Evolutionary conservation across 2,888 invertebrate genomes (phyloP), one percentile per base, ranked within the genome.

Genomic region (Platycheirus albimanus): DNA sequence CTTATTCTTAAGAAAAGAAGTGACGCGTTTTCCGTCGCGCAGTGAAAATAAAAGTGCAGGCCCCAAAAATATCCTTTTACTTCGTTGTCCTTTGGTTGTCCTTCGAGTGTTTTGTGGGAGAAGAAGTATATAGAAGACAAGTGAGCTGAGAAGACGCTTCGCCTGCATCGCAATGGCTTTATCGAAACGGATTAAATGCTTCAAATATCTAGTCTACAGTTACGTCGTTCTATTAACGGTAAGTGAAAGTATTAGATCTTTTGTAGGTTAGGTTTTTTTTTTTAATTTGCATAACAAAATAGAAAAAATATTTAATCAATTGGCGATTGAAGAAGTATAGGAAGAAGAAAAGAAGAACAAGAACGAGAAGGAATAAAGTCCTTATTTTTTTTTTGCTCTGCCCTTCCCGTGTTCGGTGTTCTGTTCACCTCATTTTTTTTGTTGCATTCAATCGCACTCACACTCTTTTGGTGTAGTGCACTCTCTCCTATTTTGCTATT

Each of bases 181-280:
- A 86, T 87, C 90, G 49, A 90, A 90, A 88, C 87, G 90, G 85
- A 90, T 90, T 72, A 90, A 91, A 87, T 91, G 90, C 87, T 90
- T 90, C 86, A 91, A 90, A 87, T 90, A 90, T 86, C 88, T 90
- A 75, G 91, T 90, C 86, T 90, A 90, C 86, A 90, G 90, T 87
- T 90, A 90, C 86, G 89, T 90, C 83, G 89, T 91, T 81, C 87
- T 90, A 75, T 86, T 90, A 87, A 90, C 90, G 89, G 90, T 90
- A 89, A 88, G 91, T 90, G 83, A 83, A 67, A 72, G 67, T 58
- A 38, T 8, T 33, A 33, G 1, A 2, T 33, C 3, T 33, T 6
- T 24, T 8, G 6, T 33, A 33, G 8, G 6, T 8, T 33, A 8
- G 7, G 30, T 33, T 6, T 33, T 1, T 33, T 6, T 33, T 33